These are phyloP conservation scores for Tamias sibiricus DNA, from an alignment of 2,113 vertebrate species.

Conservation along the genomic window DNA sequence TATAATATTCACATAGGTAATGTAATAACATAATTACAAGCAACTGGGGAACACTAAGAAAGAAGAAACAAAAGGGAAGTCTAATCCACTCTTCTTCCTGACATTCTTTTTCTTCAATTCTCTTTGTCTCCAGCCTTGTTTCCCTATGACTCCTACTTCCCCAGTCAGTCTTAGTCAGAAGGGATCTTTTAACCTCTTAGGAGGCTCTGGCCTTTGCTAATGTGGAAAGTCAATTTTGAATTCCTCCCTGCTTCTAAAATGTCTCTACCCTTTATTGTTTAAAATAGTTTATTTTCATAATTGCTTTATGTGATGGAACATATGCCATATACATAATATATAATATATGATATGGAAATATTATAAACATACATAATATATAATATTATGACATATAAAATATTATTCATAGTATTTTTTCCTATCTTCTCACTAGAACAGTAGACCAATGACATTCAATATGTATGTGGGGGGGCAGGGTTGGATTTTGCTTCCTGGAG, in stretches of 20 bases:
- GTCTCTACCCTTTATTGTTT: background rate
- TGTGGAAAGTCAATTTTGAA: background rate
- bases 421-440: background rate
- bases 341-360: too few relatives aligned
- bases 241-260: background rate
- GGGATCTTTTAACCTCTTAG: background rate
- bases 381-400: background rate
- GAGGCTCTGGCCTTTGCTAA: background rate
- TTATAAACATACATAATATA: background rate
- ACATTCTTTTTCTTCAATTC: background rate
- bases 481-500: background rate
- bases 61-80: background rate
- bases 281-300: background rate
- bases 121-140: background rate
- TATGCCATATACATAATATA: too few relatives aligned
- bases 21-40: background rate
- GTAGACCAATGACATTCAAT: background rate
- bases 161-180: background rate
- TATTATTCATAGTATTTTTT: background rate
- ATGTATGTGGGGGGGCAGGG: too few relatives aligned
- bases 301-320: background rate
- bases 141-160: background rate
- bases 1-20: background rate
- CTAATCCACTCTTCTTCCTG: background rate
- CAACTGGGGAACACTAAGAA: background rate